Evolutionary conservation across 2,888 invertebrate genomes (phyloP).

Genomic region (Ichneumon xanthorius): DNA sequence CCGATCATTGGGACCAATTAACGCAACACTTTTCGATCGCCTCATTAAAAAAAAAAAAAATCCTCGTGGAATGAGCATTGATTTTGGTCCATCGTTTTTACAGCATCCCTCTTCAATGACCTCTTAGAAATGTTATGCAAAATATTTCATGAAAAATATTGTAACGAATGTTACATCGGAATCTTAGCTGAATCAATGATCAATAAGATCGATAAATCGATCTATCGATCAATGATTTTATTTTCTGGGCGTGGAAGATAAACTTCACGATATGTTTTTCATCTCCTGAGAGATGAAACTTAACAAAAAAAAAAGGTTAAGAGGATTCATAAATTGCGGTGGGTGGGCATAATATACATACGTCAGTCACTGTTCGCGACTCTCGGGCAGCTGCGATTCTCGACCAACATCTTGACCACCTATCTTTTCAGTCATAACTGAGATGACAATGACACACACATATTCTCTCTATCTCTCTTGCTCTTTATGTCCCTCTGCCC

Average conservation of each 20-base stretch:
- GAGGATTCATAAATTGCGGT: conserved; percentile 34
- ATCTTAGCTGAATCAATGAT: not conserved
- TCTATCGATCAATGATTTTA: not conserved
- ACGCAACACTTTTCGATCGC: conserved; percentile 56
- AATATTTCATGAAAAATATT: not conserved
- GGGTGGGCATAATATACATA: conserved; percentile 9
- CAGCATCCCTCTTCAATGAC: not conserved
- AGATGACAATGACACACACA: conserved; percentile 57
- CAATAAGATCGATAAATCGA: not conserved
- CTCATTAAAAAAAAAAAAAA: not conserved
- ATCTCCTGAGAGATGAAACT: not conserved
- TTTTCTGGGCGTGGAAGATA: not conserved
- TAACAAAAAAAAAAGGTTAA: conserved; percentile 2
- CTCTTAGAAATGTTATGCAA: not conserved
- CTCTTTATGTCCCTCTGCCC: not conserved
- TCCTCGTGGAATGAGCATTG: conserved; percentile 4
- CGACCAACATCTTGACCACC: conserved; percentile 7
- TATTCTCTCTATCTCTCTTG: conserved; percentile 9
- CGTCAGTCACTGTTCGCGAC: conserved; percentile 40
- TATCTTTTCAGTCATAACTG: conserved; percentile 49
- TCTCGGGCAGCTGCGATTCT: conserved; percentile 53
- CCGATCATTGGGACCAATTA: conserved; percentile 63
- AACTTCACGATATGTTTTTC: not conserved
- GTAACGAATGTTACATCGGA: not conserved
- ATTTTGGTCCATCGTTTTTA: not conserved